phyloP scores from a whole-genome alignment of 2,888 invertebrate genomes.

The Zygaena filipendulae region DNA sequence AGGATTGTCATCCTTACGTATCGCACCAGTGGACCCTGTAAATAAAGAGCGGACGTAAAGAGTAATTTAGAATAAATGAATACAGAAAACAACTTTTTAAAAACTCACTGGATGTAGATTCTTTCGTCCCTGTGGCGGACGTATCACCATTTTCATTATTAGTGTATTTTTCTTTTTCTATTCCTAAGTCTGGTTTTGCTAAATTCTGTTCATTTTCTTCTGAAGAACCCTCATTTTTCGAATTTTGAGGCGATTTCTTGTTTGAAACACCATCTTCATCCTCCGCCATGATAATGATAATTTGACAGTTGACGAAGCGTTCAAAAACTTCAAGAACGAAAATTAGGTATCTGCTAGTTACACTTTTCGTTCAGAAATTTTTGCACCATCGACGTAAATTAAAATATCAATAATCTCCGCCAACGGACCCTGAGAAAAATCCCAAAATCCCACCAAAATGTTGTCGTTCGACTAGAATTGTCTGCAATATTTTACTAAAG shows the following conservation, averaged over 20 bases:
- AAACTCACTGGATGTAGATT: constrained; percentile 58
- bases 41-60: constrained; percentile 34
- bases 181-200: constrained; percentile 56
- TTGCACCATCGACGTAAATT: constrained; percentile 2
- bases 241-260: constrained; percentile 58
- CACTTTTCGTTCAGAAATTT: background rate
- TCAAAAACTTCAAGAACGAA: constrained; percentile 21
- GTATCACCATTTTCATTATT: constrained; percentile 47
- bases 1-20: constrained; percentile 77
- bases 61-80: constrained; percentile 47
- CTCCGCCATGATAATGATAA: constrained; percentile 64
- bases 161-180: constrained; percentile 57
- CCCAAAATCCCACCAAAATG: too few relatives aligned
- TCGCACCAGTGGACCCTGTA: constrained; percentile 51
- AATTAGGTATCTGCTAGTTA: background rate
- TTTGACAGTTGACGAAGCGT: constrained; percentile 42
- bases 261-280: constrained; percentile 63
- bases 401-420: too few relatives aligned
- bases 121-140: constrained; percentile 41
- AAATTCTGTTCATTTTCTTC: constrained; percentile 50
- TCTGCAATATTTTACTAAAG: too few relatives aligned
- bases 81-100: constrained; percentile 57
- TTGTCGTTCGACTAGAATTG: too few relatives aligned
- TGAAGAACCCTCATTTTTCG: constrained; percentile 38
- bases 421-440: too few relatives aligned